Conservation (phyloP, 2,113 vertebrate species). For the Pampusana beccarii region DNA sequence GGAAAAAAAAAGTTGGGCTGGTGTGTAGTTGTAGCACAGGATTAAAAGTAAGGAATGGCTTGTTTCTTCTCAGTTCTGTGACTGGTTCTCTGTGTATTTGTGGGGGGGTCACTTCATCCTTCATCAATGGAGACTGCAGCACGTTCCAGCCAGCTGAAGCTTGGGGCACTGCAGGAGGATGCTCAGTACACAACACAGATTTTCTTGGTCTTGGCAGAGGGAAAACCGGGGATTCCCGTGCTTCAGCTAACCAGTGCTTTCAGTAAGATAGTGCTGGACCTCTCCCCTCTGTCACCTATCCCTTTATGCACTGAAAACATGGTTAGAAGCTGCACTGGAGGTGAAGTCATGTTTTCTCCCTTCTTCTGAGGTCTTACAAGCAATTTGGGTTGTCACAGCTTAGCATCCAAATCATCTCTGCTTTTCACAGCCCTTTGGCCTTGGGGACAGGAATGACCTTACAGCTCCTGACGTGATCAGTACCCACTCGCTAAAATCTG, state of each 20-base stretch:
- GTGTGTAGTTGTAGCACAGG: background rate
- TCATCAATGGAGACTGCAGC: fast-evolving
- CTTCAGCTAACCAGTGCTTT: background rate
- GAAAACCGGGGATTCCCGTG: background rate
- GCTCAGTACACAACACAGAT: fast-evolving
- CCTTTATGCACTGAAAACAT: background rate
- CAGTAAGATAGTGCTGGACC: background rate
- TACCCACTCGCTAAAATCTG: background rate
- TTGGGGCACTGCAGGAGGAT: background rate
- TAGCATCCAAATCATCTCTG: background rate
- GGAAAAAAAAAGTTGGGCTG: background rate
- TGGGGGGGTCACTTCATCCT: background rate
- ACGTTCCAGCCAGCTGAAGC: background rate
- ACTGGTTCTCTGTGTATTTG: background rate
- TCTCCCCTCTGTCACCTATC: background rate
- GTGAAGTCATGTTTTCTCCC: no score
- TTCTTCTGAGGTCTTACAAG: no score
- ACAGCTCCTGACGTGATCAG: background rate
- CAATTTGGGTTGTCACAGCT: background rate
- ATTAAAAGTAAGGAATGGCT: fast-evolving
- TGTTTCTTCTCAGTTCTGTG: background rate
- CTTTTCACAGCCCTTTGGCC: background rate
- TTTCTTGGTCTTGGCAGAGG: background rate
- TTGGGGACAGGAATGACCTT: background rate
- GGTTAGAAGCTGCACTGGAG: no score